phyloP scores from a whole-genome alignment of 2,797 vertebrate species.

The Cirrhinus molitorella region DNA sequence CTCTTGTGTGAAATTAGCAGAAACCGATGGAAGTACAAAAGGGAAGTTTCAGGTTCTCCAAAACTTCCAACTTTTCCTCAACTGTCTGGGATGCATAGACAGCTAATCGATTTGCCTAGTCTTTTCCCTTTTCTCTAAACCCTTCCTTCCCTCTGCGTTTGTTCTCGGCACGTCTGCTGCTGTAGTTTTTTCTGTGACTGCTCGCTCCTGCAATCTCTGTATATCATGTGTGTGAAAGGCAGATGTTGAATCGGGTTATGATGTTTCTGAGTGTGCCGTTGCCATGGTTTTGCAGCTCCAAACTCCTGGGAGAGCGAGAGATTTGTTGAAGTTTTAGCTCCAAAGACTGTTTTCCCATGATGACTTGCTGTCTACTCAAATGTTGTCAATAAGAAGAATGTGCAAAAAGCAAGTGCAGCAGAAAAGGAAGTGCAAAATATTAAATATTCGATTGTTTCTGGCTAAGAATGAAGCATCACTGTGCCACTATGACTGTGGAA shows the following conservation, averaged over 20 bases:
- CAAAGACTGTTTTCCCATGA: slow-evolving; percentile 48
- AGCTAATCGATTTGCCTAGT: slow-evolving; percentile 73
- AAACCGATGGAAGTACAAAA: slow-evolving; percentile 65
- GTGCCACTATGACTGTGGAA: slow-evolving; percentile 29
- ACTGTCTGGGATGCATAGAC: slow-evolving; percentile 67
- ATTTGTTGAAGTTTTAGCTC: slow-evolving; percentile 53
- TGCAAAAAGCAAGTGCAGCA: slow-evolving; percentile 50
- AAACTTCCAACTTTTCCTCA: slow-evolving; percentile 52
- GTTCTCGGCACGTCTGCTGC: slow-evolving; percentile 59
- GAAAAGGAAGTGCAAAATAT: slow-evolving; percentile 45
- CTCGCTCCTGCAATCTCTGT: slow-evolving; percentile 59
- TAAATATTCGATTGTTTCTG: slow-evolving; percentile 42
- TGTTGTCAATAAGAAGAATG: slow-evolving; percentile 48
- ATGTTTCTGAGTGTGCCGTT: slow-evolving; percentile 69
- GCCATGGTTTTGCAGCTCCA: slow-evolving; percentile 69
- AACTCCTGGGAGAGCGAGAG: slow-evolving; percentile 60
- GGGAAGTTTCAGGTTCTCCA: slow-evolving; percentile 45
- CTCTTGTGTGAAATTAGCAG: slow-evolving; percentile 79
- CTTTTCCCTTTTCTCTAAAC: slow-evolving; percentile 49
- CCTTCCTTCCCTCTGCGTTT: slow-evolving; percentile 48
- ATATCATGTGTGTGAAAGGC: slow-evolving; percentile 69
- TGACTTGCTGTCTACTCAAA: slow-evolving; percentile 51
- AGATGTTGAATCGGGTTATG: slow-evolving; percentile 64
- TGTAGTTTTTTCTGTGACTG: slow-evolving; percentile 55
- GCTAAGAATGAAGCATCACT: slow-evolving; percentile 34